These are phyloP conservation scores for Halcyon chelicuti DNA, from an alignment of 2,797 vertebrate genomes.

Conservation along the genomic window DNA sequence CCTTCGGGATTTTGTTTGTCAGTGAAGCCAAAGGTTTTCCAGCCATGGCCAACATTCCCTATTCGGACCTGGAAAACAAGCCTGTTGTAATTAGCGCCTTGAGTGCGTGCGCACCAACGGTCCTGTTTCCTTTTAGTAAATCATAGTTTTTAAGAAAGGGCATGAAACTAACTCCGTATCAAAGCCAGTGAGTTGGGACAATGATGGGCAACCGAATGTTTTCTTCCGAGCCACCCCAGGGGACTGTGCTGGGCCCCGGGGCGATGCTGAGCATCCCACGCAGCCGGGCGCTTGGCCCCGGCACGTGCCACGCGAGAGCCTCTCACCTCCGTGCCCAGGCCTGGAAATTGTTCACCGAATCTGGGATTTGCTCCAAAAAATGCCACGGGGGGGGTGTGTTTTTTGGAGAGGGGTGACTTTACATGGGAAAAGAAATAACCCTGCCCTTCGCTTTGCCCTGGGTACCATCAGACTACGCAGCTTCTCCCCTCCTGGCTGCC, in stretches of 20 bases:
- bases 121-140: neutral
- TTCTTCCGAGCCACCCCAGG: neutral
- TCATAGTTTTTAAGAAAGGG: neutral
- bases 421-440: neutral
- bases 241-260: accelerated
- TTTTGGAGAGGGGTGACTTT: neutral
- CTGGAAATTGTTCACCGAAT: neutral
- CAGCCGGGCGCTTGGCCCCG: accelerated
- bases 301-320: neutral
- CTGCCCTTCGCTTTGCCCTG: neutral
- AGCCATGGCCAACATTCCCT: accelerated
- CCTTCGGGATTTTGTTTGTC: neutral
- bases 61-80: neutral
- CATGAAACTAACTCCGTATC: neutral
- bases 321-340: neutral
- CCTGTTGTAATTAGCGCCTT: accelerated
- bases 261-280: neutral
- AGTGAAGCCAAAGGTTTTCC: neutral
- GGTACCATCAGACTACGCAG: neutral
- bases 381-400: accelerated
- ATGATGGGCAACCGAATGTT: neutral
- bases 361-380: neutral
- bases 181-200: neutral
- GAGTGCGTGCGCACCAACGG: accelerated
- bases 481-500: neutral